Conservation (phyloP, 2,113 vertebrate species). For the Sinocyclocheilus grahami region DNA sequence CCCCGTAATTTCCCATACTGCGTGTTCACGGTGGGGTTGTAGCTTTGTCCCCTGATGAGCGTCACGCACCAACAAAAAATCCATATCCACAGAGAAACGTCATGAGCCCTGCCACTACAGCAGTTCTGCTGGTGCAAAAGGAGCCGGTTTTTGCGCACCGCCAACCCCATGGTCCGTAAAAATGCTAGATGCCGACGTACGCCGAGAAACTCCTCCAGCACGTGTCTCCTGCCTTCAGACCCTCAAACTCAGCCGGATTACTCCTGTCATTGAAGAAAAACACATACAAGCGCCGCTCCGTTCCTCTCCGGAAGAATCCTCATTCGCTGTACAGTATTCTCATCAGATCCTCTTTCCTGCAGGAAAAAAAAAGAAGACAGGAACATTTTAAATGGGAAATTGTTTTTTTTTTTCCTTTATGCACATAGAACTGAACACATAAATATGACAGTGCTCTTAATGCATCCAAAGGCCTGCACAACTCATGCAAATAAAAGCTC, state of each 20-base stretch:
- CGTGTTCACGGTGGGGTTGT: constrained; percentile 95
- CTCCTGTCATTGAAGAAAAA: constrained; percentile 68
- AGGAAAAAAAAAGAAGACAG: constrained; percentile 63
- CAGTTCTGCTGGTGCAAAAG: constrained; percentile 75
- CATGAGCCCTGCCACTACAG: constrained; percentile 71
- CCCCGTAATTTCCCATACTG: constrained; percentile 96
- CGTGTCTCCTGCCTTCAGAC: constrained; percentile 63
- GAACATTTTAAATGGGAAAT: constrained; percentile 60
- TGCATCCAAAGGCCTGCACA: constrained; percentile 60
- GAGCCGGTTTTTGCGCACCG: constrained; percentile 68
- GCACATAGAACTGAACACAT: constrained; percentile 65
- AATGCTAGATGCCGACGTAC: constrained; percentile 68
- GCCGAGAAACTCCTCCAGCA: constrained; percentile 61
- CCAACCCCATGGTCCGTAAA: constrained; percentile 77
- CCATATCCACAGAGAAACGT: constrained; percentile 84
- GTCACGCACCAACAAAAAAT: constrained; percentile 80
- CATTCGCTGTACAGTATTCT: constrained; percentile 64
- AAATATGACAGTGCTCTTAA: constrained; percentile 66
- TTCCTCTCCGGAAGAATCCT: constrained; percentile 61
- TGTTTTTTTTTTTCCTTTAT: constrained; percentile 61
- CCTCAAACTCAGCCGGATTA: constrained; percentile 66
- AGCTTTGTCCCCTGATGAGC: constrained; percentile 81
- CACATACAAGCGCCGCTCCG: neutral
- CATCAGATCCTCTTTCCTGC: constrained; percentile 69
- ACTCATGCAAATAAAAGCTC: constrained; percentile 50